Conservation (phyloP, 2,113 vertebrate genomes). For the Gila orcuttii region DNA sequence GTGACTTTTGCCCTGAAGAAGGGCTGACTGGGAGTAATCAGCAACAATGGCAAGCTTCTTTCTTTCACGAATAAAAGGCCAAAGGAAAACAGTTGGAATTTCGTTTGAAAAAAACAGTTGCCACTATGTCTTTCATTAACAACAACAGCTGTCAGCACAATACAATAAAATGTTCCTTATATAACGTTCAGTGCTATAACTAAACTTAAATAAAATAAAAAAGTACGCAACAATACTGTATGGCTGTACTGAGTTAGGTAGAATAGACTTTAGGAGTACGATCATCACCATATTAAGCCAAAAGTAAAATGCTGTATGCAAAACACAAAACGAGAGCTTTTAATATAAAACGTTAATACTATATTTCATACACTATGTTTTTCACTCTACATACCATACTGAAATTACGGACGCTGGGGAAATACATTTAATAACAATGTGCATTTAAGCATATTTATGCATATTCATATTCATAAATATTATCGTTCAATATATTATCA, state of each 20-base stretch:
- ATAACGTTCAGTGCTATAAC: slow-evolving; percentile 46
- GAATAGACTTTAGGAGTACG: background rate
- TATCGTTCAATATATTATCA: too few species aligned
- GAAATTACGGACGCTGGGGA: background rate
- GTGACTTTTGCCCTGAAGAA: slow-evolving; percentile 47
- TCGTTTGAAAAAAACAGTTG: slow-evolving; percentile 58
- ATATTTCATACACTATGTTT: background rate
- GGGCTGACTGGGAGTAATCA: slow-evolving; percentile 60
- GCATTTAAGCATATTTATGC: background rate
- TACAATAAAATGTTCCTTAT: slow-evolving; percentile 61
- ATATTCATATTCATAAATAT: background rate
- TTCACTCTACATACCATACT: background rate
- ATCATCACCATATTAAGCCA: background rate
- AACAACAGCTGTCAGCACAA: slow-evolving; percentile 60
- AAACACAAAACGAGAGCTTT: background rate
- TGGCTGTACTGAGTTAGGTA: background rate
- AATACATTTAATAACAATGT: background rate
- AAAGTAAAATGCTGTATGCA: background rate
- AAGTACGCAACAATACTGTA: background rate
- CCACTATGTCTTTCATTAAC: slow-evolving; percentile 61
- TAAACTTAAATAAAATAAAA: too few species aligned
- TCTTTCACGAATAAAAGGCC: slow-evolving; percentile 50
- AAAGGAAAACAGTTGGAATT: slow-evolving; percentile 60
- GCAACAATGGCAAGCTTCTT: slow-evolving; percentile 55
- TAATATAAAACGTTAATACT: background rate